A percentile compares a stretch with the other conserved stretches of the same genome.
Evolutionary conservation across 2,888 invertebrate species (phyloP).

Genomic region (Orthonychiurus folsomi): DNA sequence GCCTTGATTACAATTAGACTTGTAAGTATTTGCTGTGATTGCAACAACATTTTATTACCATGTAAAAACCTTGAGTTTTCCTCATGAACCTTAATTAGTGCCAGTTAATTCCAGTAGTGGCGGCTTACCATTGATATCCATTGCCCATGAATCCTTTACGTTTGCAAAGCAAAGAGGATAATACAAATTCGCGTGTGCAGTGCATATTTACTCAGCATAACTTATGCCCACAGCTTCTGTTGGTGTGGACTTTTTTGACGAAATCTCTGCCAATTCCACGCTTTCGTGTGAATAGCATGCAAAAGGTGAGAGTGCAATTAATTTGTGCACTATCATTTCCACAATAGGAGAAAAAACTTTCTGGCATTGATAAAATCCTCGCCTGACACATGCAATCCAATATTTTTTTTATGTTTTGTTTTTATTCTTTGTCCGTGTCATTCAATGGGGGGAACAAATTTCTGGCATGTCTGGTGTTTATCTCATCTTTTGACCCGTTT

Average conservation of each 20-base stretch:
- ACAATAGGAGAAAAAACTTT: not conserved
- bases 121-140: no score
- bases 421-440: not conserved
- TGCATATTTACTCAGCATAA: not conserved
- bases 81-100: not conserved
- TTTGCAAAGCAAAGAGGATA: not conserved
- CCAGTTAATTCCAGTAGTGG: not conserved
- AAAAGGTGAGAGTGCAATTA: not conserved
- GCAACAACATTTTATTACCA: not conserved
- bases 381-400: not conserved
- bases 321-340: no score
- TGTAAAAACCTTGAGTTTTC: not conserved
- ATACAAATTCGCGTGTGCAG: not conserved
- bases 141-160: no score
- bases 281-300: no score
- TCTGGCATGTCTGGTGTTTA: not conserved
- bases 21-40: not conserved
- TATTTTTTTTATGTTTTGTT: not conserved
- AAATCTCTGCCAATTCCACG: no score
- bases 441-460: no score
- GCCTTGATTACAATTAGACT: not conserved
- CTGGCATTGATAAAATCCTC: not conserved
- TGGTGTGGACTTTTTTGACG: no score
- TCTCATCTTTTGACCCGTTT: no score
- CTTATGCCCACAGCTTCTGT: not conserved